Percentiles rank a stretch among this genome's conserved stretches.
These are phyloP conservation scores for Dascyllus trimaculatus DNA, from an alignment of 2,113 vertebrate genomes.

Conservation along the genomic window DNA sequence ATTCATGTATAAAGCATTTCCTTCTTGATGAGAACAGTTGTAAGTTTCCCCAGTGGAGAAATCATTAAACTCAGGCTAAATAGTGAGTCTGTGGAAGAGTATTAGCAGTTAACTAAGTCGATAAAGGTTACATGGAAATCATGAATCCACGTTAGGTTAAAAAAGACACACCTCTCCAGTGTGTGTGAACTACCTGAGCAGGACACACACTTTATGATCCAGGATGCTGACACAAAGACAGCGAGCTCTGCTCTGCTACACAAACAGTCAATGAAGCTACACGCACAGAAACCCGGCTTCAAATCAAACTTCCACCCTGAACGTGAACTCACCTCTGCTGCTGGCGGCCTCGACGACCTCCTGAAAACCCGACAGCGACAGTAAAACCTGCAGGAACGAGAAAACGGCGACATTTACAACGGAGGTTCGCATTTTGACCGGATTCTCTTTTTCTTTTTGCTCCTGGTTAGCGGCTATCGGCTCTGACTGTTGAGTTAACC, in stretches of 20 bases:
- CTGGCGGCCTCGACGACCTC: conserved; percentile 62
- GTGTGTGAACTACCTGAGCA: background rate
- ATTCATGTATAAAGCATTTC: background rate
- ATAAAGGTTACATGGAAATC: conserved; percentile 2
- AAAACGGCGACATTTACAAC: conserved; percentile 52
- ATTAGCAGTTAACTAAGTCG: background rate
- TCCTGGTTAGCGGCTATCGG: conserved; percentile 3
- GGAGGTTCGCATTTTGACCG: conserved; percentile 72
- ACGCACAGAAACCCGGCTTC: background rate
- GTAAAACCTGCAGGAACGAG: conserved; percentile 61
- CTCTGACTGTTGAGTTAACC: background rate
- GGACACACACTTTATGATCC: conserved; percentile 30
- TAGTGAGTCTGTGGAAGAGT: background rate
- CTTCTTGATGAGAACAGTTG: background rate
- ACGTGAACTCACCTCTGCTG: conserved; percentile 74
- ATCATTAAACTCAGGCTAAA: background rate
- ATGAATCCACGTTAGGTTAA: background rate
- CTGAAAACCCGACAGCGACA: conserved; percentile 61
- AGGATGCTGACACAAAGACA: conserved; percentile 43
- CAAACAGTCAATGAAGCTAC: conserved; percentile 20
- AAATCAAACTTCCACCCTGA: background rate
- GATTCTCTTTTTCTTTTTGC: background rate
- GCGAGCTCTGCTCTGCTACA: background rate
- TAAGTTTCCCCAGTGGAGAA: background rate
- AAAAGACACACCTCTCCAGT: background rate